Base-by-base conservation (phyloP, 2,113 vertebrate genomes). In the Arothron firmamentum region DNA sequence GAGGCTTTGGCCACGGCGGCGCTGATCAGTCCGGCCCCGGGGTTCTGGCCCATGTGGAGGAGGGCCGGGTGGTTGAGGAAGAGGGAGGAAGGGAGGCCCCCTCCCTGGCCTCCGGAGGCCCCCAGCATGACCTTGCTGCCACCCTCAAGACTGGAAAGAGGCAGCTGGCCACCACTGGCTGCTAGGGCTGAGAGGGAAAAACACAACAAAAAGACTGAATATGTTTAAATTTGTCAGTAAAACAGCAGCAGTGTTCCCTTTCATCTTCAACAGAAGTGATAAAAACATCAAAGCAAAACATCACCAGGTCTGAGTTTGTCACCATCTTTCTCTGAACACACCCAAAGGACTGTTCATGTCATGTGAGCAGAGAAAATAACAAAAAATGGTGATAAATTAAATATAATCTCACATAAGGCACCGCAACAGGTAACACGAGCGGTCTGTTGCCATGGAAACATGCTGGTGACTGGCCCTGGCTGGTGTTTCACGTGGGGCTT, bases 121-220 rank as follows among this genome's bases (percentile, higher is more conserved):
- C 93, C 92, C 79, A 95, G 83, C 85, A 96, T 82, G 87, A 95
- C 82, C 86, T 93, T 94, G 66, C 92, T 92, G 70, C 85, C 90
- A 62, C 92, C 86, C 71, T 96, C 94, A 94, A 95, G 94, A 92
- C 92, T 94, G 92, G 93, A 93, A 94, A 94, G 92, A 79, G 93
- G 92, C 87, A 95, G 92, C 84, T 93, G 92, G 82, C 94, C 94
- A 95, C 94, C 94, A 95, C 91, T 94, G 93, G 94, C 93, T 90
- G 93, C 93, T 88, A 95, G 91, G 75, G 93, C 94, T 94, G 85
- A 31, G 34, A 64, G 46, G 54, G 38, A 74, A 13, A 50, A 50
- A 49, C n/a, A 41, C 14, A 57, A 7, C 25, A 4, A 15, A 14
- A 25, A 10, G 17, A 59, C 16, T 50, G 53, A 57, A 19, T 31